These are phyloP conservation scores for Malurus melanocephalus DNA, from an alignment of 2,113 vertebrate genomes.

Conservation along the genomic window DNA sequence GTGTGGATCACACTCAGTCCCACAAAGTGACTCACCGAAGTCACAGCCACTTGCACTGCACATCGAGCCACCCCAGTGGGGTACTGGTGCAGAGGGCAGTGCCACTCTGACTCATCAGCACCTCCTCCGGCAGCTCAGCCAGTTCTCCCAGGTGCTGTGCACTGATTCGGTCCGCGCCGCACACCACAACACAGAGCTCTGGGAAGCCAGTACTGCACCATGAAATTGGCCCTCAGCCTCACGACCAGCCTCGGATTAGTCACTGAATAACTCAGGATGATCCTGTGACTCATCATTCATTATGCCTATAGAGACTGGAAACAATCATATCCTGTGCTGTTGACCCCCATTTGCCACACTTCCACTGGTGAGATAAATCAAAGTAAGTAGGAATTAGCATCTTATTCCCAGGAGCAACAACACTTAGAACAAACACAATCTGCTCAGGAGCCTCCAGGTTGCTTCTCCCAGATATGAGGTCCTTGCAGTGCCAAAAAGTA, in stretches of 20 bases:
- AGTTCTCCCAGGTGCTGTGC: background rate
- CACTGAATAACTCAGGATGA: slow-evolving; percentile 19
- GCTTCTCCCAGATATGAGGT: background rate
- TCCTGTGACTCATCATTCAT: slow-evolving; percentile 17
- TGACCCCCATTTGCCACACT: background rate
- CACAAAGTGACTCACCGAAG: slow-evolving; percentile 14
- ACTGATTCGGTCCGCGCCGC: background rate
- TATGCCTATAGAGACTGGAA: slow-evolving; percentile 1
- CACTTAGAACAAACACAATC: background rate
- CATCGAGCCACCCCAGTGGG: background rate
- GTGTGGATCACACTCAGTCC: slow-evolving; percentile 2
- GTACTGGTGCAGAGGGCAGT: slow-evolving; percentile 35
- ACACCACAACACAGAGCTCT: background rate
- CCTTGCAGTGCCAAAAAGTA: background rate
- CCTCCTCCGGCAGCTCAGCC: background rate
- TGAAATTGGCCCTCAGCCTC: background rate
- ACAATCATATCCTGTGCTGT: background rate
- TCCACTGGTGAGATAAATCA: background rate
- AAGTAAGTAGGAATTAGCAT: background rate
- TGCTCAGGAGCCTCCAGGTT: background rate
- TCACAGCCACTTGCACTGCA: background rate
- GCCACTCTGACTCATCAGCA: slow-evolving; percentile 35
- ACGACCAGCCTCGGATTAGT: slow-evolving; percentile 35
- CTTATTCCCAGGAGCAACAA: background rate
- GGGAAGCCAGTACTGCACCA: background rate